These are phyloP conservation scores for Sphenopsis melanotis DNA, from an alignment of 2,797 vertebrate genomes.

Conservation along the genomic window DNA sequence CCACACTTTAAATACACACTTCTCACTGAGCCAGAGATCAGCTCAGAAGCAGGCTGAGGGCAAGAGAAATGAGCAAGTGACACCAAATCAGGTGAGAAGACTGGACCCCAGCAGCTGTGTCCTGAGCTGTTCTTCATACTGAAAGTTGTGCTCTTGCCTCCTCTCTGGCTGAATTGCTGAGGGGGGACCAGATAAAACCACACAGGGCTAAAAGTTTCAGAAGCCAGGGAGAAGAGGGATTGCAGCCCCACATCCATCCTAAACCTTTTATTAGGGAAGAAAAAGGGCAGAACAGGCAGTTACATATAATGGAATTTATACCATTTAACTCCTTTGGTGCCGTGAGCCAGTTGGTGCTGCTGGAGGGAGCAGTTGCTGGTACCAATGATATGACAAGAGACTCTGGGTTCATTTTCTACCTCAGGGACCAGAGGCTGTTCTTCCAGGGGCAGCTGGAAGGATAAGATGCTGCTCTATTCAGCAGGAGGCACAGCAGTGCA, in stretches of 20 bases:
- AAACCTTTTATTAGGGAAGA: neutral
- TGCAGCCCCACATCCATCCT: too few relatives aligned
- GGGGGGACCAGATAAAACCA: fast-evolving
- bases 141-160: neutral
- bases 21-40: neutral
- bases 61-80: neutral
- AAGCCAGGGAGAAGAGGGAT: neutral
- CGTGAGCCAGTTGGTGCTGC: neutral
- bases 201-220: neutral
- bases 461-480: neutral
- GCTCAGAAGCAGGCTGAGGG: neutral
- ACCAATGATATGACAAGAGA: fast-evolving
- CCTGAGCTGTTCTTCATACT: neutral
- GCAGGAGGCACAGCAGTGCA: neutral
- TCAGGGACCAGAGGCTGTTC: neutral
- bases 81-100: neutral
- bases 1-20: fast-evolving
- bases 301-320: neutral
- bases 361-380: neutral
- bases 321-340: neutral
- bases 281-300: neutral
- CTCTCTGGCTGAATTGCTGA: neutral
- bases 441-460: neutral
- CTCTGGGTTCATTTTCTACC: neutral
- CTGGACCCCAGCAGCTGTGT: neutral